These are phyloP conservation scores for Todiramphus saurophagus DNA, from an alignment of 2,113 vertebrate genomes.

Conservation along the genomic window DNA sequence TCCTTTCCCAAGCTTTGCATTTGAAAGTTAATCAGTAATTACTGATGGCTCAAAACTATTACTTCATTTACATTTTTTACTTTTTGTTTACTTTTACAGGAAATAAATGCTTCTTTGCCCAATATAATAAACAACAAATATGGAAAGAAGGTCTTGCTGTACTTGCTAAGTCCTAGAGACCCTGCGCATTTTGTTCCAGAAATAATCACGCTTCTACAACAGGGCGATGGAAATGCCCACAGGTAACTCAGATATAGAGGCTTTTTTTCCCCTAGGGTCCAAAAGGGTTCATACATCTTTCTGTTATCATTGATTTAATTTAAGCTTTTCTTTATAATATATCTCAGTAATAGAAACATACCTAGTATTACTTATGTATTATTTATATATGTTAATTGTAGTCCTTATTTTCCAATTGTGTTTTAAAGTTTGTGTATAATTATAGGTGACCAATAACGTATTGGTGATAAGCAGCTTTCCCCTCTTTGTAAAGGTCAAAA, in stretches of 20 bases:
- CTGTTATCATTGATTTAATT: not conserved
- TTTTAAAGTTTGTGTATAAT: not conserved
- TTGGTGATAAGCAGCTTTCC: not conserved
- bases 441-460: not conserved
- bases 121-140: constrained; percentile 87
- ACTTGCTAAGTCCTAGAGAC: constrained; percentile 89
- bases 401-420: not conserved
- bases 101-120: constrained; percentile 82
- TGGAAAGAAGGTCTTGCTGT: constrained; percentile 90
- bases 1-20: not conserved
- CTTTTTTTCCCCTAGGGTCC: not conserved
- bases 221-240: constrained; percentile 87
- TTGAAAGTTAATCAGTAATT: not conserved
- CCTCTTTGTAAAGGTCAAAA: not conserved
- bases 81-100: constrained; percentile 71
- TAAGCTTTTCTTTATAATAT: not conserved
- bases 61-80: not conserved
- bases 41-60: not conserved
- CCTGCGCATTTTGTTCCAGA: constrained; percentile 88
- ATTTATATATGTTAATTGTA: not conserved
- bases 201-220: constrained; percentile 85
- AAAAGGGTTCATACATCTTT: not conserved
- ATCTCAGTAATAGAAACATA: not conserved
- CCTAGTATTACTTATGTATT: not conserved
- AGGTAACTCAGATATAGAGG: constrained; percentile 74